Conservation (phyloP, 2,888 invertebrate genomes). For the Tortrix viridana region DNA sequence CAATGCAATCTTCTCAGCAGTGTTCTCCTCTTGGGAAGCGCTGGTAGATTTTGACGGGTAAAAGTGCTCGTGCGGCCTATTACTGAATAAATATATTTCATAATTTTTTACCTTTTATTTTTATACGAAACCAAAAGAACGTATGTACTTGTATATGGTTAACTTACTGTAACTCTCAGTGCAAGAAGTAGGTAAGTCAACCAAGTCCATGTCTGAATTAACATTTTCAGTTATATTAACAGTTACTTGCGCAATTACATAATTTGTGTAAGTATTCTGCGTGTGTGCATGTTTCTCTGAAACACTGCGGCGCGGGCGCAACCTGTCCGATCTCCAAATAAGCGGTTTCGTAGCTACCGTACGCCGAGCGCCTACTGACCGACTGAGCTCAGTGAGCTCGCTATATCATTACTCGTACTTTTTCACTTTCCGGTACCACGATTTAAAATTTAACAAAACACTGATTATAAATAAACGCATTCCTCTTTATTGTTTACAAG, state of each 20-base stretch:
- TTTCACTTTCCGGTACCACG: conserved; percentile 43
- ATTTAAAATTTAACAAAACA: conserved; percentile 24
- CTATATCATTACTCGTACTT: conserved; percentile 42
- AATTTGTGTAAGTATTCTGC: conserved; percentile 28
- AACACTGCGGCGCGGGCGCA: conserved; percentile 7
- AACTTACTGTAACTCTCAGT: too few species aligned
- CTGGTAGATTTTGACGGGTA: too few species aligned
- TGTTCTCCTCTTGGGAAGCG: too few species aligned
- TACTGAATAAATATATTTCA: too few species aligned
- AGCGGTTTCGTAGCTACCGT: conserved; percentile 44
- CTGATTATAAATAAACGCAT: conserved; percentile 1
- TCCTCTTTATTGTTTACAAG: neutral
- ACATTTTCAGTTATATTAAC: conserved; percentile 33
- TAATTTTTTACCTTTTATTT: too few species aligned
- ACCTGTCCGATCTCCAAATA: conserved; percentile 36
- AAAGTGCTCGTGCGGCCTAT: too few species aligned
- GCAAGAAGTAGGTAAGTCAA: conserved; percentile 17
- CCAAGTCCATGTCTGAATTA: neutral
- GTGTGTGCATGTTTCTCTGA: conserved; percentile 28
- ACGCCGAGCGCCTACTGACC: conserved; percentile 47
- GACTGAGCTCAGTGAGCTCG: conserved; percentile 45
- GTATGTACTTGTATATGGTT: too few species aligned
- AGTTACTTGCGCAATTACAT: conserved; percentile 34
- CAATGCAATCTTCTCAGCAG: too few species aligned
- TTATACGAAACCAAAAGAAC: too few species aligned